Base-by-base conservation (phyloP, 2,113 vertebrate genomes). In the Platichthys stellatus region DNA sequence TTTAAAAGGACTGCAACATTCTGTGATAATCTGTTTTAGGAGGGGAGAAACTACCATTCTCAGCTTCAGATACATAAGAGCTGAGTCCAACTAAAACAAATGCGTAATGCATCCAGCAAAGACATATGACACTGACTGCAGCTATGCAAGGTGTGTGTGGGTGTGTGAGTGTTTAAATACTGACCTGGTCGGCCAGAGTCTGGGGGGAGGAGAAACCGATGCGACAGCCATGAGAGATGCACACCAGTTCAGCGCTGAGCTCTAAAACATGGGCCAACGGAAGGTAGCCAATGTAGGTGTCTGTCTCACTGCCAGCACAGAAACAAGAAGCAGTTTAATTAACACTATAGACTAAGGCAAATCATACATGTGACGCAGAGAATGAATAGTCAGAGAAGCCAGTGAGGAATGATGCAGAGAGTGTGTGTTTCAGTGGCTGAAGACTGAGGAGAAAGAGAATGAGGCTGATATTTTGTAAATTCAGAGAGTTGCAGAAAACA, bases 171-270 rank as follows among this genome's bases (percentile, higher is more conserved):
- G 40, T 60, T 20, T 57, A 28, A 7, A 13, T 35, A 74, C 87
- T 81, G 78, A 98, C 98, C 96, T 99, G 98, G 90, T 99, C 98
- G 18, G 98, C 95, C 35, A 99, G 89, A 0, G 98, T 99, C 88
- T 99, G 98, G 45, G 98, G 98, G 0, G 98, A 99, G 23, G 98
- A 99, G 87, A 97, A 99, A 70, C 98, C 98, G 0, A 99, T 97
- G 76, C 96, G 91, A 82, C 98, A 98, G 26, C 98, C 98, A 0
- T 98, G 95, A 43, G 97, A 96, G 69, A 99, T 88, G 87, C 96
- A 97, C 9, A 99, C 96, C 4, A 99, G 94, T 66, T 99, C 98
- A 15, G 97, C 98, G n/a, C 98, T 98, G 70, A 99, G 92, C 89
- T 99, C 98, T 82, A 99, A 89, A 54, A 99, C 98, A 0, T 99